phyloP scores from a whole-genome alignment of 2,888 invertebrate species.

The Drosophila sordidula region DNA sequence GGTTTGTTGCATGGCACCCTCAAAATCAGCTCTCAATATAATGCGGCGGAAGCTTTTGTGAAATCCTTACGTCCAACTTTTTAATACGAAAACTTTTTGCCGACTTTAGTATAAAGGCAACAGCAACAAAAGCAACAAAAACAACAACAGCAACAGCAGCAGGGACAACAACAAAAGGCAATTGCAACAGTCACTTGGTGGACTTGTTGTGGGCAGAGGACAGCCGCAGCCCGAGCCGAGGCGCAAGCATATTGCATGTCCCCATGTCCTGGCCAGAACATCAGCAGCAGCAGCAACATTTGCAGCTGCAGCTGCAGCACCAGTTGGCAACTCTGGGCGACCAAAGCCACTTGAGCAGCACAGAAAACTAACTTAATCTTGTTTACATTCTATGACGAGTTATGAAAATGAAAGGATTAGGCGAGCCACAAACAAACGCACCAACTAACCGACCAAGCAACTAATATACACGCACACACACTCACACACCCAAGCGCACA shows the following conservation, averaged over 20 bases:
- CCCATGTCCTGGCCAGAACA: constrained; percentile 36
- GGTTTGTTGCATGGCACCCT: constrained; percentile 42
- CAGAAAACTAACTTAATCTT: constrained; percentile 81
- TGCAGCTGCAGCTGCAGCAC: constrained; percentile 6
- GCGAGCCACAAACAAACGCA: constrained; percentile 75
- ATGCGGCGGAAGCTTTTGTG: constrained; percentile 79
- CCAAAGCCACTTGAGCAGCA: constrained; percentile 78
- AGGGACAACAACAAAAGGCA: constrained; percentile 67
- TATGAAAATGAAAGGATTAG: constrained; percentile 81
- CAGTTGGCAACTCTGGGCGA: constrained; percentile 35
- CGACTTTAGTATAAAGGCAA: constrained; percentile 70
- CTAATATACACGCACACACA: constrained; percentile 29
- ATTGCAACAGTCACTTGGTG: constrained; percentile 80
- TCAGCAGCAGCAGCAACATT: constrained; percentile 12
- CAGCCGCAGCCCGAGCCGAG: constrained; percentile 39
- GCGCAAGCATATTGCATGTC: constrained; percentile 58
- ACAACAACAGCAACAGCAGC: constrained; percentile 41
- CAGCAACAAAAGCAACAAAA: constrained; percentile 52
- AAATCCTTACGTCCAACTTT: constrained; percentile 80
- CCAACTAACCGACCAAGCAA: constrained; percentile 42
- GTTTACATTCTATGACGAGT: constrained; percentile 82
- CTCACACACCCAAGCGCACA: constrained; percentile 13
- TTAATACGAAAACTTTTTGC: constrained; percentile 80
- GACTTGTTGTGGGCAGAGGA: constrained; percentile 75
- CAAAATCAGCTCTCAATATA: constrained; percentile 79